Evolutionary conservation across 2,797 vertebrate genomes (phyloP), one percentile per base, ranked within the genome.

Genomic region (Mastacembelus armatus): DNA sequence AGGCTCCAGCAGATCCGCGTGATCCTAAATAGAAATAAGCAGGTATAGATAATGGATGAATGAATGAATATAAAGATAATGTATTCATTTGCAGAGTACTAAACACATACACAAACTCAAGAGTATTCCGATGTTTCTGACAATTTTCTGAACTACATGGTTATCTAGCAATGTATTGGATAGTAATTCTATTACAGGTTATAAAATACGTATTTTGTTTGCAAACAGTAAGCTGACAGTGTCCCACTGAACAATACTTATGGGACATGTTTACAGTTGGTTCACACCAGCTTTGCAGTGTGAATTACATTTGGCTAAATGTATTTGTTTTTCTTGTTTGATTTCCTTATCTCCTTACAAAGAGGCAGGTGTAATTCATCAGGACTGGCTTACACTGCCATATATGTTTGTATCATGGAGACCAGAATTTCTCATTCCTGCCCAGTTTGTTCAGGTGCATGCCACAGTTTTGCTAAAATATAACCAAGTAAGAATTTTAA

Each of bases 261-360:
- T 24, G 29, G 27, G 45, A 58, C n/a, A 3, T 62, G 26, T 62
- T 48, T 40, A 33, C 16, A 63, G 21, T 50, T 56, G 50, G 43
- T 74, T 64, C 56, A 35, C 27, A 63, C 26, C 49, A 38, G 73
- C 21, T 79, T 70, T 32, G 67, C 22, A 16, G 24, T 47, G 40
- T 45, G 18, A 70, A 71, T 70, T 56, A 61, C 22, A 63, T 74
- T 63, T 35, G 21, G 42, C 39, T 57, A 59, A 55, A 67, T 55
- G 55, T 12, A 27, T 32, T 51, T 50, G 36, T 66, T 54, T 71
- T 71, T 57, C n/a, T n/a, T 74, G 49, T 57, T 77, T 21, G 42
- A 57, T 21, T 72, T 58, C 42, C 27, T 58, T 14, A 44, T 52
- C 50, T 66, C 43, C 30, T 18, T 22, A 50, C 51, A 66, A 66